Percentiles rank a stretch among this genome's conserved stretches.
Conservation (phyloP, 2,797 vertebrate species). For the Spondyliosoma cantharus region DNA sequence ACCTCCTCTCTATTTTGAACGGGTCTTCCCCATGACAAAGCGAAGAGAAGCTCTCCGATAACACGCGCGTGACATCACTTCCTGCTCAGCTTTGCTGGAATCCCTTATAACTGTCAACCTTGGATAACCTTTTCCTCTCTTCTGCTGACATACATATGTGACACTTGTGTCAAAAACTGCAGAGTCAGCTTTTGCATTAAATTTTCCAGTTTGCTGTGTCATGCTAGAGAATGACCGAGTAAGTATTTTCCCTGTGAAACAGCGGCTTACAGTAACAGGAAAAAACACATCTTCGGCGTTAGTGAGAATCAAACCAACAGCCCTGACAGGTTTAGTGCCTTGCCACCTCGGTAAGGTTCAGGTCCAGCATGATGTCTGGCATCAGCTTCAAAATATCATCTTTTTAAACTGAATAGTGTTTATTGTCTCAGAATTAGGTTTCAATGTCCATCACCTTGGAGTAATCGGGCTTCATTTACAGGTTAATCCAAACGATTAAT, state of each 20-base stretch:
- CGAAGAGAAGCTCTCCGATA: conserved; percentile 58
- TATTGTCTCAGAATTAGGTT: background rate
- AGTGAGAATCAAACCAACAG: conserved; percentile 12
- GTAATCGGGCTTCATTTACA: background rate
- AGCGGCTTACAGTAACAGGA: conserved; percentile 15
- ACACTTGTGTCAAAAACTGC: conserved; percentile 47
- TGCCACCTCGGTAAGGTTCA: background rate
- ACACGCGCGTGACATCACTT: conserved; percentile 64
- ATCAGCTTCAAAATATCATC: background rate
- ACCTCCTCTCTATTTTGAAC: conserved; percentile 24
- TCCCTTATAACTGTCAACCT: conserved; percentile 34
- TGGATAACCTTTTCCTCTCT: conserved; percentile 56
- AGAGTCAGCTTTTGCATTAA: conserved; percentile 48
- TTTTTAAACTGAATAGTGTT: background rate
- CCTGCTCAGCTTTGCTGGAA: conserved; percentile 55
- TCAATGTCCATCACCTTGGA: background rate
- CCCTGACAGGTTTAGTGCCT: background rate
- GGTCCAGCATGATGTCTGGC: background rate
- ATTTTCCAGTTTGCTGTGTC: conserved; percentile 62
- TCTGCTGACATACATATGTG: conserved; percentile 62
- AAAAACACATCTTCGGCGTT: conserved; percentile 5
- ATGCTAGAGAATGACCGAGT: conserved; percentile 48
- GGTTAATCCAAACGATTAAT: background rate
- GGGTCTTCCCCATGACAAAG: conserved; percentile 41
- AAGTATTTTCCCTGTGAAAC: conserved; percentile 16